Evolutionary conservation across 2,797 vertebrate species (phyloP).

Genomic region (Lindbergichthys nudifrons): DNA sequence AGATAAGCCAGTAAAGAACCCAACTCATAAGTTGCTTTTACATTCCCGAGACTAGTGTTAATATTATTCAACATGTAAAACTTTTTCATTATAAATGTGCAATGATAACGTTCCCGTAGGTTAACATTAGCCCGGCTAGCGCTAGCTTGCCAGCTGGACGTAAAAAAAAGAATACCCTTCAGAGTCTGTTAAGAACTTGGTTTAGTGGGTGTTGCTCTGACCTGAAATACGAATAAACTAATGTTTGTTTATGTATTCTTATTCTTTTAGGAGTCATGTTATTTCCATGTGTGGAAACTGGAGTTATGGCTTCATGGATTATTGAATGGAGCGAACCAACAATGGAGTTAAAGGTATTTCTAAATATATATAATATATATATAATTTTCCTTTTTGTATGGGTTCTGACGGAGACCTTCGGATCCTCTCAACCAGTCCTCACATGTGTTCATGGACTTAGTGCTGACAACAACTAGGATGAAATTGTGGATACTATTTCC

Average conservation of each 20-base stretch:
- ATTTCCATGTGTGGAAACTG: conserved; percentile 9
- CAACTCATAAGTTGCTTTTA: not conserved
- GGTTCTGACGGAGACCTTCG: not conserved
- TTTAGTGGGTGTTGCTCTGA: not conserved
- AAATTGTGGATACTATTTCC: not conserved
- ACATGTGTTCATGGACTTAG: not conserved
- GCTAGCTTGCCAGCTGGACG: conserved; percentile 60
- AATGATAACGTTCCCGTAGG: conserved; percentile 38
- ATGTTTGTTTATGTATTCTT: not conserved
- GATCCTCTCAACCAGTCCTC: not conserved
- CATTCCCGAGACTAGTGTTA: not conserved
- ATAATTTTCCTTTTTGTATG: not conserved
- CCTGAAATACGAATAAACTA: not conserved
- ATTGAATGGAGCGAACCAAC: conserved; percentile 41
- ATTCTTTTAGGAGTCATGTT: conserved; percentile 45
- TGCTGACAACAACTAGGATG: not conserved
- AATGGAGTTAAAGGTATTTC: conserved; percentile 71
- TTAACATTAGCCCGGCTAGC: conserved; percentile 54
- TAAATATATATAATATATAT: not conserved
- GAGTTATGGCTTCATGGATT: conserved; percentile 54
- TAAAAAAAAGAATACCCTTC: not conserved
- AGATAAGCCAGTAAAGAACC: not conserved
- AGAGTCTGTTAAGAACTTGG: conserved; percentile 25
- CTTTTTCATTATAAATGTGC: conserved; percentile 66
- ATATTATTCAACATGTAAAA: conserved; percentile 43